Percentiles rank a stretch among this genome's conserved stretches.
phyloP scores from a whole-genome alignment of 2,113 vertebrate genomes.

The Siphamia tubifer region DNA sequence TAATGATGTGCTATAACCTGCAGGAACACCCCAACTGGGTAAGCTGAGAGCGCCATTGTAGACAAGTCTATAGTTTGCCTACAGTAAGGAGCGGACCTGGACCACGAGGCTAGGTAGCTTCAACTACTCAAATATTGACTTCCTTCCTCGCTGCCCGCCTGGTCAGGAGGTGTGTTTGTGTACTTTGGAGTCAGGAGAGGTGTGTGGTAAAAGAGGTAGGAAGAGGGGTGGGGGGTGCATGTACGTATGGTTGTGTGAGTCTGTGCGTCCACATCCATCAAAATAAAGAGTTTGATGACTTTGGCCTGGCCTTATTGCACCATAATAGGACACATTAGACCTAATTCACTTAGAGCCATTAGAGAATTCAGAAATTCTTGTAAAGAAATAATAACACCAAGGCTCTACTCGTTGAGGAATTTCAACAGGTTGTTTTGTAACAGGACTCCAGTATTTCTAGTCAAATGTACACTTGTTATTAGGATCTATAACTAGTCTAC shows the following conservation, averaged over 20 bases:
- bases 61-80: constrained; percentile 29
- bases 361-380: constrained; percentile 30
- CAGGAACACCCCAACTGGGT: not conserved
- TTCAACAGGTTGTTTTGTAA: constrained; percentile 34
- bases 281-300: constrained; percentile 71
- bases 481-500: not conserved
- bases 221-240: constrained; percentile 13
- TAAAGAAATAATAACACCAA: constrained; percentile 26
- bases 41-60: constrained; percentile 38
- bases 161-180: constrained; percentile 74
- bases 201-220: constrained; percentile 65
- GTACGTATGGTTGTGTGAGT: constrained; percentile 50
- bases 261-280: constrained; percentile 72
- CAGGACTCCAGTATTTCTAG: too few species aligned
- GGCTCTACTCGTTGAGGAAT: not conserved
- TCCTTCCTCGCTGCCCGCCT: constrained; percentile 66
- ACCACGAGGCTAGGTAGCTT: constrained; percentile 50
- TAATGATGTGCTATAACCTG: constrained; percentile 3
- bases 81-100: constrained; percentile 34
- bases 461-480: too few species aligned
- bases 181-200: constrained; percentile 67
- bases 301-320: constrained; percentile 51
- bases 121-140: constrained; percentile 75
- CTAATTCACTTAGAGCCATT: constrained; percentile 49
- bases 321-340: constrained; percentile 63